These are phyloP conservation scores for Andrena cerasifolii DNA, from an alignment of 1,140 invertebrate species.

Conservation along the genomic window DNA sequence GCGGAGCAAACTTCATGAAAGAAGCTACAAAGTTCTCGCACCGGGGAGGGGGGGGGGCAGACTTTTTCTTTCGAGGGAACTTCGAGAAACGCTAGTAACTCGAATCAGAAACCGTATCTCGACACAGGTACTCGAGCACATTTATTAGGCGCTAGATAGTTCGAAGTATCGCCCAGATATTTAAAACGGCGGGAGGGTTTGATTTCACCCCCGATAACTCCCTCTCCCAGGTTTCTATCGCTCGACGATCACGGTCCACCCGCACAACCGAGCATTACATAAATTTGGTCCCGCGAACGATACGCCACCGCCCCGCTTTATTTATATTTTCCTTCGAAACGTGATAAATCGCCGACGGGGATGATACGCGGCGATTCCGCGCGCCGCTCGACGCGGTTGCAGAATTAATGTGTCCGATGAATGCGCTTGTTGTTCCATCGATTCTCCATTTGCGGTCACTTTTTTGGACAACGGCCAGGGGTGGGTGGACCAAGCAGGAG, in stretches of 20 bases:
- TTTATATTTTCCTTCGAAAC: conserved; percentile 38
- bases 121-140: no score
- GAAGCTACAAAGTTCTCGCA: background rate
- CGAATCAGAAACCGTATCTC: no score
- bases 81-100: no score
- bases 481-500: background rate
- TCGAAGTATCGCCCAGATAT: no score
- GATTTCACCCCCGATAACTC: background rate
- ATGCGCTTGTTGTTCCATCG: conserved; percentile 58
- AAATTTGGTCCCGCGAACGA: background rate
- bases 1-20: no score
- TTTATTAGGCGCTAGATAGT: no score
- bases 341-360: conserved; percentile 15
- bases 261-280: background rate
- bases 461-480: conserved; percentile 55
- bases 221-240: background rate
- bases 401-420: conserved; percentile 63
- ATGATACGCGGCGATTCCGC: conserved; percentile 7
- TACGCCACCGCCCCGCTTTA: background rate
- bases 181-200: background rate
- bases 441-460: conserved; percentile 56
- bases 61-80: background rate
- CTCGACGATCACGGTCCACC: background rate
- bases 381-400: conserved; percentile 20
- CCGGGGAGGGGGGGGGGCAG: no score